Percentiles rank a stretch among this genome's conserved stretches.
phyloP scores from a whole-genome alignment of 2,797 vertebrate genomes.

The Leuciscus waleckii region DNA sequence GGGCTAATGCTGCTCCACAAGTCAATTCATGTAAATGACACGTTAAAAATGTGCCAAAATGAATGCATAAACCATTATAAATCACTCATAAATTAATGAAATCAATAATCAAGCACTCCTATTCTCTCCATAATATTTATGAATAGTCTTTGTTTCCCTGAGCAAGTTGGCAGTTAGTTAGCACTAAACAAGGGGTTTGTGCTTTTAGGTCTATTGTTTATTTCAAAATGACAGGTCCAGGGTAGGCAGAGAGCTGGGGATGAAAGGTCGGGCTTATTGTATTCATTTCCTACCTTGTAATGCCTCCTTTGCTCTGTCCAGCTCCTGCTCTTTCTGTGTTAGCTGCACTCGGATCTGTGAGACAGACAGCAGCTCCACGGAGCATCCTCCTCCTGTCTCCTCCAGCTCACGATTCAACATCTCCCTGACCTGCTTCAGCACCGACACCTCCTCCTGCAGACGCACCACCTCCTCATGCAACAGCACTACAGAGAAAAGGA shows the following conservation, averaged over 20 bases:
- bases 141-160: background rate
- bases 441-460: constrained; percentile 88
- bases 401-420: constrained; percentile 96
- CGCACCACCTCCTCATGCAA: constrained; percentile 76
- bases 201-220: background rate
- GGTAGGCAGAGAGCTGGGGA: background rate
- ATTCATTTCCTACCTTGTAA: constrained; percentile 85
- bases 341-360: constrained; percentile 96
- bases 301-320: constrained; percentile 94
- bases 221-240: constrained; percentile 12
- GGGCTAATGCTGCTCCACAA: too few relatives aligned
- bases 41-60: too few relatives aligned
- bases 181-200: background rate
- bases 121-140: background rate
- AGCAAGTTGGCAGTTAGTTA: background rate
- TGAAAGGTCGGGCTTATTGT: constrained; percentile 26
- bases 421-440: constrained; percentile 99
- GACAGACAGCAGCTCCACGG: constrained; percentile 89
- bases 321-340: constrained; percentile 94
- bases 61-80: too few relatives aligned
- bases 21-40: too few relatives aligned
- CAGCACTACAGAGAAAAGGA: constrained; percentile 77
- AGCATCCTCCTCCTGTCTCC: constrained; percentile 88
- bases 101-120: too few relatives aligned
- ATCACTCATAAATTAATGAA: too few relatives aligned